Conservation (phyloP, 2,797 vertebrate species). For the Sebastolobus altivelis region DNA sequence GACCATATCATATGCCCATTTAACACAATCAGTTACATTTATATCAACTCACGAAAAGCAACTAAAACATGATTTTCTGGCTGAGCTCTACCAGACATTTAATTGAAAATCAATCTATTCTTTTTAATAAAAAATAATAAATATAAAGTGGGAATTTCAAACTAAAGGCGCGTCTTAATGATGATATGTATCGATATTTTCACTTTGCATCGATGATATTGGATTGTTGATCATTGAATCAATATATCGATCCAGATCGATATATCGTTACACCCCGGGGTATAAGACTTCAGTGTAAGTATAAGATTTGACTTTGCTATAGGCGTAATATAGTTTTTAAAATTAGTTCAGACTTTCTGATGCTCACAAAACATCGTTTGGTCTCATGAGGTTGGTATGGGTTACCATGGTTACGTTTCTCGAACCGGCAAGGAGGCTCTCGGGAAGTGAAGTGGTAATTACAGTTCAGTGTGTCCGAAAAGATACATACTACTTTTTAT, state of each 20-base stretch:
- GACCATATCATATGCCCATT: neutral
- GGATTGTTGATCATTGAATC: neutral
- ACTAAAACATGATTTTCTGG: neutral
- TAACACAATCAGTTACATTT: neutral
- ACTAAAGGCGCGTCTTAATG: neutral
- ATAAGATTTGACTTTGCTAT: neutral
- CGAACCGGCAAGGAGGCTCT: too few relatives aligned
- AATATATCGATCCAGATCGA: neutral
- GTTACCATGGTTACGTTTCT: too few relatives aligned
- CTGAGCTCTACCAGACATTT: neutral
- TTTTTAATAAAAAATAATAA: neutral
- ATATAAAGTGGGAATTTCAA: neutral
- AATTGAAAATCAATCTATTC: too few relatives aligned
- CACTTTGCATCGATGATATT: neutral
- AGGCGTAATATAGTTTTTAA: too few relatives aligned
- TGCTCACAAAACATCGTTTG: too few relatives aligned
- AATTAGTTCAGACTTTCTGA: too few relatives aligned
- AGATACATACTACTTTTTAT: too few relatives aligned
- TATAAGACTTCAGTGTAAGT: neutral
- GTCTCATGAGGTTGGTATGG: too few relatives aligned
- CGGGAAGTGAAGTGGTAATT: too few relatives aligned
- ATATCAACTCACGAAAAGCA: neutral
- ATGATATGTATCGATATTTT: neutral
- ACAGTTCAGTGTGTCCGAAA: too few relatives aligned
- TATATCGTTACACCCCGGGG: neutral